Percentiles rank a stretch among this genome's conserved stretches.
Conservation (phyloP, 2,888 invertebrate genomes). For the Carcina quercana region DNA sequence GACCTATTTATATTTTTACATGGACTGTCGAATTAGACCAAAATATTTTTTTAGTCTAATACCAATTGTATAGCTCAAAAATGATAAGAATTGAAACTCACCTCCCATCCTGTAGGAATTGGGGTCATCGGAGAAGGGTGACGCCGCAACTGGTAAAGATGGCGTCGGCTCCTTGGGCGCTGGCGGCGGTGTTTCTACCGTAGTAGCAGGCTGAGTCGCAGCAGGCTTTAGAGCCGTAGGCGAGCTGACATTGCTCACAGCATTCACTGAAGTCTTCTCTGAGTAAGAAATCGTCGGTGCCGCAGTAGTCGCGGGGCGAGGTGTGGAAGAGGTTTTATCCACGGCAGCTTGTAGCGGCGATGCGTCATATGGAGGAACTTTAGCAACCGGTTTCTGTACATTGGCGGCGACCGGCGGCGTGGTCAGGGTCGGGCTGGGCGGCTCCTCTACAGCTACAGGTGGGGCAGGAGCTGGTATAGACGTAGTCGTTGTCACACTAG, state of each 20-base stretch:
- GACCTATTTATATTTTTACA: too few species aligned
- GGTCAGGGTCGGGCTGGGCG: slow-evolving; percentile 38
- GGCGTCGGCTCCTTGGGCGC: slow-evolving; percentile 43
- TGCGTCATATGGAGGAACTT: slow-evolving; percentile 75
- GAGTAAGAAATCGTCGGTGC: slow-evolving; percentile 43
- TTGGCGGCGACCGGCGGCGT: slow-evolving; percentile 36
- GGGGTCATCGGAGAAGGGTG: slow-evolving; percentile 77
- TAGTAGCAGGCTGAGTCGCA: neutral
- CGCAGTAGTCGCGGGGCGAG: slow-evolving; percentile 20
- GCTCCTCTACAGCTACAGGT: slow-evolving; percentile 39
- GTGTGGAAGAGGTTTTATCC: slow-evolving; percentile 39
- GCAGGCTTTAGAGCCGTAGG: slow-evolving; percentile 18
- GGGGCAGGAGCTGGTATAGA: slow-evolving; percentile 22
- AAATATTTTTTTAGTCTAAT: too few species aligned
- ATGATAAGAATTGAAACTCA: slow-evolving; percentile 30
- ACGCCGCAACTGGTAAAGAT: slow-evolving; percentile 50
- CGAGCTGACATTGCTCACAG: slow-evolving; percentile 24
- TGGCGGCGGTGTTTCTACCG: slow-evolving; percentile 21
- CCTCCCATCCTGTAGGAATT: slow-evolving; percentile 82
- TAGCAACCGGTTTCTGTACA: slow-evolving; percentile 74
- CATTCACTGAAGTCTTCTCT: slow-evolving; percentile 40
- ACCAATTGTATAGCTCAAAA: too few species aligned
- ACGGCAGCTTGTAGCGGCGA: slow-evolving; percentile 48
- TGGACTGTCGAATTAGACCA: too few species aligned
- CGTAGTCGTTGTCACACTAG: slow-evolving; percentile 24